Base-by-base conservation (phyloP, 2,888 invertebrate genomes). In the Drosophila merina region DNA sequence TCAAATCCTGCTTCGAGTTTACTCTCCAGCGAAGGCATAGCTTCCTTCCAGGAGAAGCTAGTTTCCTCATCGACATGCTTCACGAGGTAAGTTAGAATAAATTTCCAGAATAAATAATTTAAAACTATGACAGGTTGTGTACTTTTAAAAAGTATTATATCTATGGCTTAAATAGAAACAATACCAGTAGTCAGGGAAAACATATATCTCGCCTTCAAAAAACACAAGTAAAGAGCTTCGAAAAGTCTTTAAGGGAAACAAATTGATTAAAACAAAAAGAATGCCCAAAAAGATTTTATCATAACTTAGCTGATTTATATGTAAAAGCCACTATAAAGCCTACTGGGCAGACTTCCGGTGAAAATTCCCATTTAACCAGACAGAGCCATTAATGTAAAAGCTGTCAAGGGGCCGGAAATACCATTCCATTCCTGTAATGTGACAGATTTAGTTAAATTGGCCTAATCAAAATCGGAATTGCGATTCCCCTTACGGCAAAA, bases 41-140 rank as follows among this genome's bases (percentile, higher is more conserved):
- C 10, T 92, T 92, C 71, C 69, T 91, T 74, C 92, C 92, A 0
- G 92, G 92, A n/a, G 92, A 92, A 70, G 91, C 91, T 44, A 90
- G 91, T 20, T 91, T 91, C 72, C 80, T 92, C 57, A 88, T 92
- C 62, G 90, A 91, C 71, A 86, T 92, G 78, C 72, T 92, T 55
- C 90, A 91, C 58, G 91, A 92, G 90, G 92, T 92, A 36, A 36
- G n/a, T n/a, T 36, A n/a, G 12, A 2, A 12, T 9, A 3, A 33
- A 2, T 28, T 28, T 5, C 6, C 5, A 5, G 5, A 28, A 28
- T 28, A 28, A 28, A 28, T 28, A 28, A 28, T 0, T 28, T 6
- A 28, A 28, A 28, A 28, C 28, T 28, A 28, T 28, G 28, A 1
- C 28, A 28, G 28, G 28, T 36, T 20, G 20, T 20, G 20, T 20